Conservation (phyloP, 2,888 invertebrate genomes). For the Didymodactylos carnosus region DNA sequence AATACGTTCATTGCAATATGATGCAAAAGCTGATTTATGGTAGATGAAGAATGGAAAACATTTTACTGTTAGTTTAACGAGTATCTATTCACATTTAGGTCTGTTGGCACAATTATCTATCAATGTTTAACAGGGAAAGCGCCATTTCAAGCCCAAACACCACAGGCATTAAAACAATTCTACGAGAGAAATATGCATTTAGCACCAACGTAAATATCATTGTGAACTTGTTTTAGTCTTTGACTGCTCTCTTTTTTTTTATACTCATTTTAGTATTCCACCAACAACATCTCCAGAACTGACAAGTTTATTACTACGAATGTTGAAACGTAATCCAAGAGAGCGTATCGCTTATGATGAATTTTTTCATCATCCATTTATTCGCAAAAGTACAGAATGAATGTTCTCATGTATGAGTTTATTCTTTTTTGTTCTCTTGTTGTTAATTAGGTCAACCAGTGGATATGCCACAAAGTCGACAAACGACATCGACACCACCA, state of each 20-base stretch:
- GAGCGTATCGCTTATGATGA: conserved; percentile 12
- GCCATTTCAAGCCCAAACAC: conserved; percentile 90
- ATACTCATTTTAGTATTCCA: conserved; percentile 1
- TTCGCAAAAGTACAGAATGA: not conserved
- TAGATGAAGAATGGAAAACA: no score
- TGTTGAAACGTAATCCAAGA: conserved; percentile 6
- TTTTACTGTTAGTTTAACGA: no score
- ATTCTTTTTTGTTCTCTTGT: not conserved
- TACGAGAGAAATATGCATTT: conserved; percentile 65
- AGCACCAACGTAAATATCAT: conserved; percentile 30
- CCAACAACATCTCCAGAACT: conserved; percentile 5
- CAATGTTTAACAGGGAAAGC: conserved; percentile 95
- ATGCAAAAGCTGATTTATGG: conserved; percentile 97
- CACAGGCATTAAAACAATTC: conserved; percentile 81
- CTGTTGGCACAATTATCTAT: conserved; percentile 90
- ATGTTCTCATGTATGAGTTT: not conserved
- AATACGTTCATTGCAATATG: conserved; percentile 93
- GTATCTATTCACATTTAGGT: no score
- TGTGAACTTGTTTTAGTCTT: not conserved
- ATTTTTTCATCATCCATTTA: conserved; percentile 9
- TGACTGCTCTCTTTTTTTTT: no score
- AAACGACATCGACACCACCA: no score
- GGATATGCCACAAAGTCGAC: not conserved
- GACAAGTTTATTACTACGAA: conserved; percentile 1
- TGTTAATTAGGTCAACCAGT: not conserved